Base-by-base conservation (phyloP, 2,113 vertebrate species). In the Elephantulus edwardii region DNA sequence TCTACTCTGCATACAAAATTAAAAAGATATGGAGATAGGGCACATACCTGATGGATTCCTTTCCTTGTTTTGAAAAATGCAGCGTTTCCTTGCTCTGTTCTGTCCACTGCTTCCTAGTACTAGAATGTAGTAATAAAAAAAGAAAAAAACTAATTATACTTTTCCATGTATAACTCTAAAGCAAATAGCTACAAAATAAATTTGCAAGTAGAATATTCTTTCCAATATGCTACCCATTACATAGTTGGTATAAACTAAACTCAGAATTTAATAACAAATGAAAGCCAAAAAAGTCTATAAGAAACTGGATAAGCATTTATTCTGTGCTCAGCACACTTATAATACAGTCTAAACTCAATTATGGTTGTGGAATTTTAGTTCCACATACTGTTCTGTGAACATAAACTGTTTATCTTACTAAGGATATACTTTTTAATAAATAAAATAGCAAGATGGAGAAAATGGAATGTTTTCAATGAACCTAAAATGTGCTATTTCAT, bases 161-260 rank as follows among this genome's bases (percentile, higher is more conserved):
- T 84, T 76, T 82, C 0, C 38, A 48, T 77, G 13, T 74, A 9
- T 64, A 81, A 86, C 22, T 83, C 66, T 30, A 88, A 88, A 86
- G 52, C 42, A 80, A 91, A 85, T 58, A 83, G 66, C 50, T 93
- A 13, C 52, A 86, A 90, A 84, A 85, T 87, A 87, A 93, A 84
- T 82, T 85, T 64, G 77, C 48, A 88, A 89, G 33, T 50, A 66
- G 19, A 8, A 72, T 60, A 60, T 33, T 76, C 44, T 62, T 89
- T 87, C 38, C 68, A 71, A 78, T 76, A 79, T 28, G 26, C 40
- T 95, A 35, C 64, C 28, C 91, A 46, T 46, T 85, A 84, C 48
- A 28, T 62, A 48, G 26, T n/a, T 84, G 33, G 8, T 3, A 87
- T 85, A 89, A 96, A 68, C 24, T 66, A 70, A 93, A 86, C 56